Conservation (phyloP, 2,113 vertebrate species). For the Addax nasomaculatus region DNA sequence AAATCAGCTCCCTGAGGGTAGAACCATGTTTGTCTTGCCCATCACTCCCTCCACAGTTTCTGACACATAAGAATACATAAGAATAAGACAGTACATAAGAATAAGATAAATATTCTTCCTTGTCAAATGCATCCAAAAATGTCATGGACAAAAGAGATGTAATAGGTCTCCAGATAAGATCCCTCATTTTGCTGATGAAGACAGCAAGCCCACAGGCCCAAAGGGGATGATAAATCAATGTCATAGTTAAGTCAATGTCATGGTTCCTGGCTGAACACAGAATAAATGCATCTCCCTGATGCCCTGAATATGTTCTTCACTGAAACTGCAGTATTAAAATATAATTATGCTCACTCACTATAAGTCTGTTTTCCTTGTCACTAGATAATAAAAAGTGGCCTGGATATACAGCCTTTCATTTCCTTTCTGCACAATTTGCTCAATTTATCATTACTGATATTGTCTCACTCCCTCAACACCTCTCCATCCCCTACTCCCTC, state of each 20-base stretch:
- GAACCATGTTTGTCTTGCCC: background rate
- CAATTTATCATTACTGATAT: background rate
- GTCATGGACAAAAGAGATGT: background rate
- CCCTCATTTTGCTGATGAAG: background rate
- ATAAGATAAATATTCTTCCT: background rate
- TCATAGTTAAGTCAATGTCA: background rate
- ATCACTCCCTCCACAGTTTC: background rate
- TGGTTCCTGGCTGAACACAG: background rate
- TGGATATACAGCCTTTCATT: constrained; percentile 19
- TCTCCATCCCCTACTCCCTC: background rate
- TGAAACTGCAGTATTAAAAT: background rate
- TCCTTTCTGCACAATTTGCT: constrained; percentile 1
- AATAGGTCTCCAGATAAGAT: background rate
- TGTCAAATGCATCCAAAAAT: background rate
- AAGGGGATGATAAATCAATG: background rate
- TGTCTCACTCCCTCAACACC: background rate
- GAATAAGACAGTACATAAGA: background rate
- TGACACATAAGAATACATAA: background rate
- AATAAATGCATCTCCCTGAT: background rate
- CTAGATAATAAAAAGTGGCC: background rate
- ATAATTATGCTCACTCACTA: background rate
- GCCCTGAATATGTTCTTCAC: background rate
- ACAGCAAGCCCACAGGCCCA: background rate
- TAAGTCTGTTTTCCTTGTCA: background rate
- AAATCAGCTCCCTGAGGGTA: background rate